Evolutionary conservation across 2,888 invertebrate species (phyloP).

Genomic region (Lasioglossum oenotherae): DNA sequence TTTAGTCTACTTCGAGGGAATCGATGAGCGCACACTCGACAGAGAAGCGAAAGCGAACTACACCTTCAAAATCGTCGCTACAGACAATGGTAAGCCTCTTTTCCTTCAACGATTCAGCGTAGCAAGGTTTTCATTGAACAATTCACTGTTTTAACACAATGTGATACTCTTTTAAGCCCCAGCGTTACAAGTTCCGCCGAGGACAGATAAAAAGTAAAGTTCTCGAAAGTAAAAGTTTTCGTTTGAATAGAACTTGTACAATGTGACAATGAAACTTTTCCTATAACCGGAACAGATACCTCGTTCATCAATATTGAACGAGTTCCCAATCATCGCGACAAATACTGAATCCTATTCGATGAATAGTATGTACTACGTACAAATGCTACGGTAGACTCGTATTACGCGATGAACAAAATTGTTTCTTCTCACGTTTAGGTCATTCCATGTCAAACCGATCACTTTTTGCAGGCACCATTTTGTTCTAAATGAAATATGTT

Average conservation of each 20-base stretch:
- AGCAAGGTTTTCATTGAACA: not conserved
- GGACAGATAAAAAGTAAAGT: not conserved
- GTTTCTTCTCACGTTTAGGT: too few relatives aligned
- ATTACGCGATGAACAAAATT: too few relatives aligned
- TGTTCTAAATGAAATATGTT: too few relatives aligned
- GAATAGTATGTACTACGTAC: too few relatives aligned
- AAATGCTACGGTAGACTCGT: too few relatives aligned
- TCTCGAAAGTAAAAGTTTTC: not conserved
- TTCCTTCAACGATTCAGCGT: not conserved
- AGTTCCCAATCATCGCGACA: not conserved
- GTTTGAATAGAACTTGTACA: not conserved
- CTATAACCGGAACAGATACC: not conserved
- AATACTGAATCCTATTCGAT: not conserved
- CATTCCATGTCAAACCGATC: too few relatives aligned
- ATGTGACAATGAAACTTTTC: not conserved
- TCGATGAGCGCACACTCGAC: slow-evolving; percentile 86
- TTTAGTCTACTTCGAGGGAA: slow-evolving; percentile 87
- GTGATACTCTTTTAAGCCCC: not conserved
- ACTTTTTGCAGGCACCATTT: too few relatives aligned
- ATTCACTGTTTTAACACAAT: not conserved
- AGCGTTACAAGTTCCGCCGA: not conserved
- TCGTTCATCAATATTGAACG: not conserved
- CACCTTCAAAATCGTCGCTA: slow-evolving; percentile 90
- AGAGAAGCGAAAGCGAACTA: slow-evolving; percentile 90
- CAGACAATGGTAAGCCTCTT: slow-evolving; percentile 86